These are phyloP conservation scores for Enteromius radiatus DNA, from an alignment of 2,797 vertebrate genomes.

Conservation along the genomic window DNA sequence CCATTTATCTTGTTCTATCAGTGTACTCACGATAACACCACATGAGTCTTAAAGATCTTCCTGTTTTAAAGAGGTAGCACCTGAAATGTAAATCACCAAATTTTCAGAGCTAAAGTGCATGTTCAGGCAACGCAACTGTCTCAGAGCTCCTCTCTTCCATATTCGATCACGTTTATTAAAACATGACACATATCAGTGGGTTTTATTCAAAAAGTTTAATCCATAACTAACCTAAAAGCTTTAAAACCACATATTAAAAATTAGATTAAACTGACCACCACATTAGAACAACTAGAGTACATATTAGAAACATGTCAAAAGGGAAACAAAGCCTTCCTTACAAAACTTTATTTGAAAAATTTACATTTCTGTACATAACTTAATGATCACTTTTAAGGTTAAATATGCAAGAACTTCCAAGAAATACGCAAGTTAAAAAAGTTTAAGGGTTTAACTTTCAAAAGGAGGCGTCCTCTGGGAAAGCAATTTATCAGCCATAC, in stretches of 20 bases:
- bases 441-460: neutral
- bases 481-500: neutral
- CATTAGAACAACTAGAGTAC: neutral
- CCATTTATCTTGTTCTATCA: too few species aligned
- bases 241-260: neutral
- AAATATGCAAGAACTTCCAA: slow-evolving; percentile 18
- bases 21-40: neutral
- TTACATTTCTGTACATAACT: slow-evolving; percentile 26
- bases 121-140: neutral
- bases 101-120: too few species aligned
- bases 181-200: neutral
- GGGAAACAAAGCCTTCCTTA: neutral
- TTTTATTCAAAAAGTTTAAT: too few species aligned
- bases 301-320: neutral
- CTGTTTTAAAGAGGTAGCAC: neutral
- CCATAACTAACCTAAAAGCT: too few species aligned
- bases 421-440: too few species aligned
- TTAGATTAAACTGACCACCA: neutral
- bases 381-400: neutral
- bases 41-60: neutral
- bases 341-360: slow-evolving; percentile 46
- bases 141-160: neutral
- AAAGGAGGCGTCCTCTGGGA: too few species aligned
- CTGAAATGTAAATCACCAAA: neutral
- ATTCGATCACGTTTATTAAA: neutral